Base-by-base conservation (phyloP, 2,888 invertebrate species). In the Ennomos quercinarius region DNA sequence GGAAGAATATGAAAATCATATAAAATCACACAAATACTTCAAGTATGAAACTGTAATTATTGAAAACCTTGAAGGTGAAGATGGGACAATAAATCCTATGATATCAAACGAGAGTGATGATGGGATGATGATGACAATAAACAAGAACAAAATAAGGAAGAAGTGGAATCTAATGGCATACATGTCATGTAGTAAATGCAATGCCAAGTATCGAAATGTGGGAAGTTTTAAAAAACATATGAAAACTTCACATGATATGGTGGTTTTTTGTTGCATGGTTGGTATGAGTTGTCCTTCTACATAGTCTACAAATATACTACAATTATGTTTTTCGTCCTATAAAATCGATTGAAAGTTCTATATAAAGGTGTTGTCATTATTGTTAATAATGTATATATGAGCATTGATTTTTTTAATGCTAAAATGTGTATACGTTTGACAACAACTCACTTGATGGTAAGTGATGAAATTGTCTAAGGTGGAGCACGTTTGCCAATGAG, bases 231-330 rank as follows among this genome's bases (percentile, higher is more conserved):
- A 84, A 40, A 78, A 82, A 8, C 91, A 92, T 57, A 87, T 89
- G 86, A 85, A 82, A 70, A 52, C 39, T 3, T 80, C 78, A n/a
- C 91, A 92, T 75, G 71, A 81, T 50, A 67, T 84, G 44, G 75
- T 78, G 57, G 67, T 91, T 5, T 87, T 77, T 69, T 72, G 85
- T 52, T 92, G 91, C 72, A 86, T 87, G 83, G 91, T 91, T 46
- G 17, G 35, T 42, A 10, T 27, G 0, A 27, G 5, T 6, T 27
- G 5, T 27, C 27, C 6, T 27, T 17, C 3, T 2, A 17, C 17
- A 17, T 17, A 17, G 2, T 17, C n/a, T n/a, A n/a, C n/a, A 17
- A n/a, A n/a, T n/a, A n/a, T n/a, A n/a, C n/a, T n/a, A n/a, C n/a
- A n/a, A n/a, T n/a, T n/a, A 17, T 17, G 17, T 17, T 2, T 17